Evolutionary conservation across 2,113 vertebrate genomes (phyloP).

Genomic region (Ovibos moschatus): DNA sequence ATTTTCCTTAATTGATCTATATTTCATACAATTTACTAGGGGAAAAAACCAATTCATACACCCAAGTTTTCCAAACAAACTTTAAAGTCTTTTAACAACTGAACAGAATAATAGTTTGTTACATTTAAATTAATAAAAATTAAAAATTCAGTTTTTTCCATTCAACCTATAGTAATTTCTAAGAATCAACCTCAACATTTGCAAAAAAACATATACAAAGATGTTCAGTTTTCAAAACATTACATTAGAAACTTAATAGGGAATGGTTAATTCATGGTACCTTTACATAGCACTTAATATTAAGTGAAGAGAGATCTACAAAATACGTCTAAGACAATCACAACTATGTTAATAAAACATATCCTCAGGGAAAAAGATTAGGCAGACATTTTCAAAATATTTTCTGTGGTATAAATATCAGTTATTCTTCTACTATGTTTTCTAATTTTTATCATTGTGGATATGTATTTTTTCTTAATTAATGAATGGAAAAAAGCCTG

Average conservation of each 20-base stretch:
- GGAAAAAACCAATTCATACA: not conserved
- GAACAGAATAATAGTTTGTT: not conserved
- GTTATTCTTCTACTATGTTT: not conserved
- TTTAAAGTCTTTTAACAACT: not conserved
- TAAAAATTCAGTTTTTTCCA: not conserved
- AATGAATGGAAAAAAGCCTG: not conserved
- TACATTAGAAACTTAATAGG: not conserved
- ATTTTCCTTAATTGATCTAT: not conserved
- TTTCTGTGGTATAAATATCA: not conserved
- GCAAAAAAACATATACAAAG: not conserved
- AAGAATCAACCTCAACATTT: not conserved
- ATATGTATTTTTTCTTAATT: not conserved
- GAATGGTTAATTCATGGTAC: not conserved
- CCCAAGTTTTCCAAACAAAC: not conserved
- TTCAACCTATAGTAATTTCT: not conserved
- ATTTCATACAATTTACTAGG: not conserved
- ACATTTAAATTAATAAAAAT: not conserved
- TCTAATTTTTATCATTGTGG: not conserved
- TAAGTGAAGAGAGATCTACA: not conserved
- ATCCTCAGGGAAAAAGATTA: not conserved
- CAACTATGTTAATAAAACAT: not conserved
- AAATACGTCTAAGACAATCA: not conserved
- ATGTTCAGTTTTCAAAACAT: conserved; percentile 13
- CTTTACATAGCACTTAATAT: not conserved
- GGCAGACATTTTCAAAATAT: not conserved